phyloP scores from a whole-genome alignment of 2,888 invertebrate species.

The Eustalomyia histrio region DNA sequence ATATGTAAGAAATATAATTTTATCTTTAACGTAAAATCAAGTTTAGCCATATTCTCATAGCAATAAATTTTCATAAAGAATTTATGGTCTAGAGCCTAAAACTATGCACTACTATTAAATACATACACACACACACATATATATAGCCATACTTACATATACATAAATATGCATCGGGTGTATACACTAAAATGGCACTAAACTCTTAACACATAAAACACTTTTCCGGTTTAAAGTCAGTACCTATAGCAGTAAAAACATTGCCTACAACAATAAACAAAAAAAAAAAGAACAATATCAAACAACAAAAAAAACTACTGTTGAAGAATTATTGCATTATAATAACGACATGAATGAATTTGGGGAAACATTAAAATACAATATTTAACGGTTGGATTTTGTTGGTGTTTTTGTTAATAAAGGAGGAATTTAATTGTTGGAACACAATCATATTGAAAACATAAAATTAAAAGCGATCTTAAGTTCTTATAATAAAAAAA shows the following conservation, averaged over 20 bases:
- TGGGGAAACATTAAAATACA: conserved; percentile 48
- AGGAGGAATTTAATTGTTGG: too few species aligned
- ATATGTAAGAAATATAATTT: conserved; percentile 38
- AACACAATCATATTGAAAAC: too few species aligned
- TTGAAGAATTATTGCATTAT: conserved; percentile 49
- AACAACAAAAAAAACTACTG: conserved; percentile 10
- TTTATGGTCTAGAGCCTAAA: conserved; percentile 55
- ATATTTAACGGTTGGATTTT: conserved; percentile 16
- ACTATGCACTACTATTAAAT: conserved; percentile 33
- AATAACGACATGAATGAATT: conserved; percentile 40
- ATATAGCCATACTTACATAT: too few species aligned
- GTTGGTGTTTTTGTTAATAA: background rate
- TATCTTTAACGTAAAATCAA: conserved; percentile 54
- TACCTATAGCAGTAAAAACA: conserved; percentile 20
- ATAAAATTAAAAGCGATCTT: too few species aligned
- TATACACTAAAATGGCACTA: conserved; percentile 26
- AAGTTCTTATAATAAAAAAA: too few species aligned
- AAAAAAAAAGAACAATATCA: background rate
- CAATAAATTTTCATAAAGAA: conserved; percentile 60
- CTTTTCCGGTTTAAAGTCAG: conserved; percentile 27
- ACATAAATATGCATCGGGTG: background rate
- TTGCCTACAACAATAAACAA: background rate
- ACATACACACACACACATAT: background rate
- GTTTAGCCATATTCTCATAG: conserved; percentile 54
- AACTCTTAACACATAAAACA: conserved; percentile 50